Percentiles rank a stretch among this genome's conserved stretches.
Conservation (phyloP, 2,113 vertebrate genomes). For the Jacana jacana region DNA sequence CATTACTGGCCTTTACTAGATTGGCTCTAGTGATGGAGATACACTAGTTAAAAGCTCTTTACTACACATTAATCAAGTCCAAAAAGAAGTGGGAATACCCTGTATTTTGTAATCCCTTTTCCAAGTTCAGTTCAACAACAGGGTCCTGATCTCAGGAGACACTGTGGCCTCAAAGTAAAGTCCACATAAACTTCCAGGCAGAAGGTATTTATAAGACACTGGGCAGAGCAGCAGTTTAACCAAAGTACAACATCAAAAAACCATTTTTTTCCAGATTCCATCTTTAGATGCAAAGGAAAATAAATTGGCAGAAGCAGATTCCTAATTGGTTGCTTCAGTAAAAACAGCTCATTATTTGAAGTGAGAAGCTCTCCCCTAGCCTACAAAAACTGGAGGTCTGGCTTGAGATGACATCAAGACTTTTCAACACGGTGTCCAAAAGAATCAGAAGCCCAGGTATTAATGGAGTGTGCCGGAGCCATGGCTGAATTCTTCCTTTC, state of each 20-base stretch:
- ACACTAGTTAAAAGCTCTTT: neutral
- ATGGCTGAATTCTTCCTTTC: neutral
- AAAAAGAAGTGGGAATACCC: neutral
- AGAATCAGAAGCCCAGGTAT: neutral
- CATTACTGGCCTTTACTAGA: neutral
- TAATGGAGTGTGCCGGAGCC: neutral
- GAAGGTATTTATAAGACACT: neutral
- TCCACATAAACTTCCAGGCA: neutral
- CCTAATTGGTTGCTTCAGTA: neutral
- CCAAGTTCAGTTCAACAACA: neutral
- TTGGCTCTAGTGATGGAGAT: neutral
- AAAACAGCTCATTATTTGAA: neutral
- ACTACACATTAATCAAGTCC: rapidly evolving
- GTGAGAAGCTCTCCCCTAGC: neutral
- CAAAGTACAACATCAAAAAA: neutral
- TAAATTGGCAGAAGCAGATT: neutral
- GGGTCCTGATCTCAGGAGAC: neutral
- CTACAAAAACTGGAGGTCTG: neutral
- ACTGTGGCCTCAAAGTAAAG: neutral
- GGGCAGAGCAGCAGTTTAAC: neutral
- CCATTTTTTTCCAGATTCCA: neutral
- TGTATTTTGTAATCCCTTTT: neutral
- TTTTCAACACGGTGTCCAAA: neutral
- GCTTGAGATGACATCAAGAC: neutral
- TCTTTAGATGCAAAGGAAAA: neutral